Evolutionary conservation across 2,113 vertebrate genomes (phyloP).

Genomic region (Tauraco erythrolophus): DNA sequence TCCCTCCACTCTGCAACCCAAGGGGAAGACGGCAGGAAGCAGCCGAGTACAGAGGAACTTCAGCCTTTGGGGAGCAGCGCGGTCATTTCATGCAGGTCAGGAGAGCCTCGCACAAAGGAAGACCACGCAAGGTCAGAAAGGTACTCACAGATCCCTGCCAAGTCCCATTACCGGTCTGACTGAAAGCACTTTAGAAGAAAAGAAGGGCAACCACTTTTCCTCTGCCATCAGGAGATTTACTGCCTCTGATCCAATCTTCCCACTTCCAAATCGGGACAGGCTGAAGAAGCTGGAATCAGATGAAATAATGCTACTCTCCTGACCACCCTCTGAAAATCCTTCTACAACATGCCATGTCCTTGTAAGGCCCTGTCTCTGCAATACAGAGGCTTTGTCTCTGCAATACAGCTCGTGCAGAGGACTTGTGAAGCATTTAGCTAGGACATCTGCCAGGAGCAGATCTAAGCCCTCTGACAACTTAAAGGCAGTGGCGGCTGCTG

Average conservation of each 20-base stretch:
- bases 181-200: slow-evolving; percentile 27
- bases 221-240: neutral
- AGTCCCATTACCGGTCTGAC: neutral
- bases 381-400: neutral
- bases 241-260: slow-evolving; percentile 24
- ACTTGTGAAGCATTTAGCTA: slow-evolving; percentile 17
- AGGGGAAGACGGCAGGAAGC: neutral
- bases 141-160: neutral
- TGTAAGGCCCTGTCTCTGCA: slow-evolving; percentile 57
- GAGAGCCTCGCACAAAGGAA: neutral
- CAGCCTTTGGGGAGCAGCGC: neutral
- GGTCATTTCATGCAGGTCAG: fast-evolving
- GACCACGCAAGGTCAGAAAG: neutral
- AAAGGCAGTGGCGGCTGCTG: neutral
- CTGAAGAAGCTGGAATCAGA: slow-evolving; percentile 47
- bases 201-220: slow-evolving; percentile 11
- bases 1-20: neutral
- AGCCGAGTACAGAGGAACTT: neutral
- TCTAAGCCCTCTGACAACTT: slow-evolving; percentile 35
- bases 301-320: slow-evolving; percentile 7
- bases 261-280: slow-evolving; percentile 49
- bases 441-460: slow-evolving; percentile 47
- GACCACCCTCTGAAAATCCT: slow-evolving; percentile 2
- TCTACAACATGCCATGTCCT: slow-evolving; percentile 51
- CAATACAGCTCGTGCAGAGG: neutral